These are phyloP conservation scores for Merodon equestris DNA, from an alignment of 2,888 invertebrate species.

Conservation along the genomic window DNA sequence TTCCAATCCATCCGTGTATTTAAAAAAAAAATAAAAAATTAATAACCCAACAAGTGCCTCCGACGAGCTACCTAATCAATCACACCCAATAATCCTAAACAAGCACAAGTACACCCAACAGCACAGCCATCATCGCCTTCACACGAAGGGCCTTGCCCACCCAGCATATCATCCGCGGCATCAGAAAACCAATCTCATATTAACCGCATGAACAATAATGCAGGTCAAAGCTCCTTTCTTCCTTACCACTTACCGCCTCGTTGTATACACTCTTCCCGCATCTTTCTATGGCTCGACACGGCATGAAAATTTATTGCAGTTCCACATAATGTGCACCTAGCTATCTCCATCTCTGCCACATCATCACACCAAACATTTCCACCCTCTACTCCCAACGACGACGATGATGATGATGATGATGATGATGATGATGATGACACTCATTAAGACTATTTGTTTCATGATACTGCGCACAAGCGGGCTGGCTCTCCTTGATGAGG, in stretches of 20 bases:
- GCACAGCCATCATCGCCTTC: too few relatives aligned
- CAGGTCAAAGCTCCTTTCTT: constrained; percentile 60
- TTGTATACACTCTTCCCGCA: too few relatives aligned
- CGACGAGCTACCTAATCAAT: constrained; percentile 46
- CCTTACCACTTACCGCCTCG: not conserved
- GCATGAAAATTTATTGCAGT: constrained; percentile 29
- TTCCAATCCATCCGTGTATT: constrained; percentile 5
- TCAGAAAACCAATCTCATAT: constrained; percentile 28
- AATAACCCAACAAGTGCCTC: constrained; percentile 55
- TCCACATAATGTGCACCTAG: constrained; percentile 9
- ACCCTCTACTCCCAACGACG: constrained; percentile 4
- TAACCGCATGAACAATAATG: constrained; percentile 55
- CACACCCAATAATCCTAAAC: constrained; percentile 37
- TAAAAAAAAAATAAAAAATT: constrained; percentile 12
- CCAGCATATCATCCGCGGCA: not conserved
- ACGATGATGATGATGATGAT: too few relatives aligned
- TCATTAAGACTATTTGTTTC: not conserved
- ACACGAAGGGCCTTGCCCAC: too few relatives aligned
- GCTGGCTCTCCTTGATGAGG: not conserved
- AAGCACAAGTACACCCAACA: constrained; percentile 9
- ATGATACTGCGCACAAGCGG: constrained; percentile 15
- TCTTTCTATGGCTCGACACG: not conserved
- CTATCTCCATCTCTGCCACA: not conserved
- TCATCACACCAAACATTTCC: constrained; percentile 24
- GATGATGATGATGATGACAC: too few relatives aligned